phyloP scores from a whole-genome alignment of 2,113 vertebrate genomes.

The Ameiurus melas region DNA sequence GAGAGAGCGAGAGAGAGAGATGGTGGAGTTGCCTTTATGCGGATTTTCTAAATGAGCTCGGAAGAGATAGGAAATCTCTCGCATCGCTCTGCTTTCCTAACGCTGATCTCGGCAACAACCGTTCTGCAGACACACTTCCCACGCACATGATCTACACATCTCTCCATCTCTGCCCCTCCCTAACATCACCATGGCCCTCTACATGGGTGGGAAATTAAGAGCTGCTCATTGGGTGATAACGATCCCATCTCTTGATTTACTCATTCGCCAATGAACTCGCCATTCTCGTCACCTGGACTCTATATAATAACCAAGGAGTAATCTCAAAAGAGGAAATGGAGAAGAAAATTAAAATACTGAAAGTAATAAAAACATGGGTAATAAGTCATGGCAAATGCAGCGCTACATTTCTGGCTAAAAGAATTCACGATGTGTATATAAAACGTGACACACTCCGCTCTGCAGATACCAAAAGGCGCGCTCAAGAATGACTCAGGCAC shows the following conservation, averaged over 20 bases:
- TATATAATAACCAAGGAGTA: conserved; percentile 61
- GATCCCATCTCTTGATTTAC: conserved; percentile 45
- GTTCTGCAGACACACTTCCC: conserved; percentile 47
- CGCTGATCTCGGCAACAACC: conserved; percentile 64
- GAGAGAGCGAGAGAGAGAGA: not conserved
- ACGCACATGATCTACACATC: conserved; percentile 1
- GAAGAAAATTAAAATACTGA: conserved; percentile 52
- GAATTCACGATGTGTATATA: not conserved
- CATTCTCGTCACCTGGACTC: not conserved
- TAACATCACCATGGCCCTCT: not conserved
- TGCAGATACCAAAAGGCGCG: not conserved
- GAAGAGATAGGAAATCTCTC: conserved; percentile 16
- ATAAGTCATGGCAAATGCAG: conserved; percentile 26
- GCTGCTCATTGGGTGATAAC: conserved; percentile 3
- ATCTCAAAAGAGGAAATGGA: conserved; percentile 63
- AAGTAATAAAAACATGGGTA: conserved; percentile 56
- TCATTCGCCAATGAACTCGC: conserved; percentile 55
- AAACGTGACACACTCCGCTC: not conserved
- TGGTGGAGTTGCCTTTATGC: conserved; percentile 1
- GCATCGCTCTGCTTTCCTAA: conserved; percentile 28
- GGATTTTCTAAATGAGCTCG: conserved; percentile 21
- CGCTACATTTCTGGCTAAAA: not conserved
- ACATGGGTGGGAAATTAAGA: conserved; percentile 18
- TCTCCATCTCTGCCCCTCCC: not conserved
- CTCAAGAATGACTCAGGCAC: not conserved